These are phyloP conservation scores for Bombus consobrinus DNA, from an alignment of 1,140 invertebrate genomes.

Conservation along the genomic window DNA sequence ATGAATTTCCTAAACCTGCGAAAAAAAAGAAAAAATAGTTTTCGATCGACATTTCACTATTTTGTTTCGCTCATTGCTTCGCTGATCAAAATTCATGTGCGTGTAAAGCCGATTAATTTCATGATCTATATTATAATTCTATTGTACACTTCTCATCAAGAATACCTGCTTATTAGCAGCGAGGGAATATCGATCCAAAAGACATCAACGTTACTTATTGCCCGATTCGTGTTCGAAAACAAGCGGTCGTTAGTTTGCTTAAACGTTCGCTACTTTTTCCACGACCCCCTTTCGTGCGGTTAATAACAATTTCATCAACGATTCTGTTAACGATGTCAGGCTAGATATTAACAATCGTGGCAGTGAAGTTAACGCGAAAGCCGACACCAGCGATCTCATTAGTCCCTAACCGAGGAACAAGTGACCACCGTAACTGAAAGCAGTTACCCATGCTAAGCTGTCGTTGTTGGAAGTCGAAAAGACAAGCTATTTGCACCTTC, in stretches of 20 bases:
- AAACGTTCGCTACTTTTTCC: not conserved
- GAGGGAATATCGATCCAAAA: not conserved
- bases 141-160: not conserved
- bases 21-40: too few relatives aligned
- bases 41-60: too few relatives aligned
- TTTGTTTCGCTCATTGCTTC: too few relatives aligned
- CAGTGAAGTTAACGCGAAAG: not conserved
- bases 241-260: not conserved
- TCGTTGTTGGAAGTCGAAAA: not conserved
- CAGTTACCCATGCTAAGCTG: not conserved
- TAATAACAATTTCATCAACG: not conserved
- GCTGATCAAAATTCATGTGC: not conserved
- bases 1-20: too few relatives aligned
- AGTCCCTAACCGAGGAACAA: constrained; percentile 2
- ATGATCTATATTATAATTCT: too few relatives aligned
- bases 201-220: too few relatives aligned
- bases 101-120: too few relatives aligned
- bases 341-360: not conserved
- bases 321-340: not conserved
- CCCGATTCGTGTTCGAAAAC: not conserved
- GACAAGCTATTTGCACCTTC: constrained; percentile 24
- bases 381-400: constrained; percentile 1
- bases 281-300: not conserved
- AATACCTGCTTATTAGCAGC: not conserved
- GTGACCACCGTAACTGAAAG: not conserved